Base-by-base conservation (phyloP, 1,140 invertebrate genomes). In the Dendrolimus punctatus region DNA sequence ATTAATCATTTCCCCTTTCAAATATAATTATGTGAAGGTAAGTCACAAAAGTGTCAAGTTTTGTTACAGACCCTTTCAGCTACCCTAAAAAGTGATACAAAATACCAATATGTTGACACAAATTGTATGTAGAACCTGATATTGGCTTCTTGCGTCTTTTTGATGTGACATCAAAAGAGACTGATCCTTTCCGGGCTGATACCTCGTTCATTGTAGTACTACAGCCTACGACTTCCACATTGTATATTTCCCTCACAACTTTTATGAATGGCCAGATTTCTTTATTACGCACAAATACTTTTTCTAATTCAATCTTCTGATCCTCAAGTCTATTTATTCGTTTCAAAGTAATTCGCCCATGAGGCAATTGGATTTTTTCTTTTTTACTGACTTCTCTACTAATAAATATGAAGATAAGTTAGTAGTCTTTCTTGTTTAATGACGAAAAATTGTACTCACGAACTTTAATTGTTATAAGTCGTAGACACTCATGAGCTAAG, bases 281-380 rank as follows among this genome's bases (percentile, higher is more conserved):
- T 80, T 81, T 83, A 83, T 85, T 80, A 80, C 66, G 43, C 40
- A 76, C 69, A 64, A 80, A 77, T 74, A 71, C 68, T 73, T 85
- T 67, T 79, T 76, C 80, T 83, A 84, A 81, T 82, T 80, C 76
- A 80, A 84, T 79, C 68, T 71, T 68, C 71, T 82, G 70, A 86
- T 79, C 79, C 79, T 71, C 55, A 58, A 68, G 62, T 76, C 82
- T 79, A 83, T 83, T 83, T 78, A 74, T 76, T 74, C 75, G 71
- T 78, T 80, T 76, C 73, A 81, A 82, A 73, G 78, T 80, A 80
- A 80, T 79, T 77, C 68, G 49, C 60, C 58, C 36, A 36, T 49
- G 56, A 58, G 64, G 70, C 66, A 58, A 73, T 57, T 53, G 67
- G 68, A 65, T 68, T 71, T 73, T 80, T 80, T 83, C 80, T 73